Base-by-base conservation (phyloP, 2,888 invertebrate species). In the Melanargia galathea region DNA sequence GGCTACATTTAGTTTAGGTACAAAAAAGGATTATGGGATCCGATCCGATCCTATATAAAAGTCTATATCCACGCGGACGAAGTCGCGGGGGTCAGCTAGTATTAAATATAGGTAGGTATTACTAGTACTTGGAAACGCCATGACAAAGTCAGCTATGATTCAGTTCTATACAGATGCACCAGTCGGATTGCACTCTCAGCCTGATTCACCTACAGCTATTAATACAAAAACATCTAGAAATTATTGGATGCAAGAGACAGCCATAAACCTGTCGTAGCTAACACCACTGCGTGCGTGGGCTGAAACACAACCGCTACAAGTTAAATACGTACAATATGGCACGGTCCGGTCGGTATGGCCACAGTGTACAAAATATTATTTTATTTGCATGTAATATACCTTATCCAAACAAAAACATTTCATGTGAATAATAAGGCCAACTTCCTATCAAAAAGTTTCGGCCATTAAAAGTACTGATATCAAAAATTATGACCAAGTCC, bases 251-350 rank as follows among this genome's bases (percentile, higher is more conserved):
- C 33, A 59, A 48, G 49, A 63, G 22, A 20, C 20, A 30, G 48
- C 38, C 55, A 63, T 63, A 63, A 63, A 63, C 59, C 63, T 63
- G 60, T 55, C 55, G n/a, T 30, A 54, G 48, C 63, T 18, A 63
- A 60, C 63, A 55, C 59, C 48, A 46, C 48, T 30, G 60, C 20
- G 20, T 55, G 63, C 63, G 55, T 63, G 55, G 63, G 77, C 77
- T 78, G 76, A 75, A 77, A 76, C 77, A 66, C 38, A 22, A 26
- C 52, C 48, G 24, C n/a, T 26, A 60, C 57, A 59, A 55, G 49
- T 62, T 52, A 51, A 60, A 64, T 49, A 54, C 58, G 20, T 54
- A 22, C 33, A 40, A 60, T 55, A 63, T 30, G n/a, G n/a, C n/a
- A n/a, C n/a, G n/a, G n/a, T n/a, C n/a, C 59, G 54, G 49, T 40